Base-by-base conservation (phyloP, 2,113 vertebrate genomes). In the Laticauda laticaudata region DNA sequence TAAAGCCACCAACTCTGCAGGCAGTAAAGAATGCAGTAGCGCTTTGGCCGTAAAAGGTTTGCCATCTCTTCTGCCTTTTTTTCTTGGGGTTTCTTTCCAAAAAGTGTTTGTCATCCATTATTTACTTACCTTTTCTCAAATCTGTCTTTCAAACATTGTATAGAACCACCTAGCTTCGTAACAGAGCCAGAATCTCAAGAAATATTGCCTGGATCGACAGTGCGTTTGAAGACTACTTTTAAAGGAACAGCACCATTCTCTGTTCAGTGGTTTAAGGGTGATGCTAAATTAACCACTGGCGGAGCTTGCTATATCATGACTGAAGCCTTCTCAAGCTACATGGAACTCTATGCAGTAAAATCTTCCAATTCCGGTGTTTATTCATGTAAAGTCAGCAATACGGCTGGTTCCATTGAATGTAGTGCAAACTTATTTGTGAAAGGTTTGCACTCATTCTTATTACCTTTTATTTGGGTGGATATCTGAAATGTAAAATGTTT, bases 21-120 rank as follows among this genome's bases (percentile, higher is more conserved):
- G 99, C 94, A 98, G 97, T 96, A 99, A 99, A 97, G 99, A 99
- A 87, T 98, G 98, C 97, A 99, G 98, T 26, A 98, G 99, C 96
- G 98, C 98, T 26, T 97, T 99, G 94, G 98, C 98, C 93, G 98
- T 99, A 94, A 99, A 99, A 99, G 99, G 99, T 99, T 97, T 97
- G 96, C 89, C 90, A 56, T 86, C 89, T 91, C 89, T 93, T 96
- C 94, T 39, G 93, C 64, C 3, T 90, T 95, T 93, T 93, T 87
- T 94, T 94, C 92, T 93, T 87, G 20, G 3, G 86, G 87, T 15
- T 61, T 2, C 5, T 29, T 86, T 57, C 12, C 94, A 92, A 91
- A 93, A 21, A 92, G 93, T 88, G 3, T 11, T 53, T 57, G n/a
- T 9, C 64, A 9, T 9, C 3, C 26, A 29, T 86, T n/a, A 75